Conservation (phyloP, 2,113 vertebrate species). For the Aramus guarauna region DNA sequence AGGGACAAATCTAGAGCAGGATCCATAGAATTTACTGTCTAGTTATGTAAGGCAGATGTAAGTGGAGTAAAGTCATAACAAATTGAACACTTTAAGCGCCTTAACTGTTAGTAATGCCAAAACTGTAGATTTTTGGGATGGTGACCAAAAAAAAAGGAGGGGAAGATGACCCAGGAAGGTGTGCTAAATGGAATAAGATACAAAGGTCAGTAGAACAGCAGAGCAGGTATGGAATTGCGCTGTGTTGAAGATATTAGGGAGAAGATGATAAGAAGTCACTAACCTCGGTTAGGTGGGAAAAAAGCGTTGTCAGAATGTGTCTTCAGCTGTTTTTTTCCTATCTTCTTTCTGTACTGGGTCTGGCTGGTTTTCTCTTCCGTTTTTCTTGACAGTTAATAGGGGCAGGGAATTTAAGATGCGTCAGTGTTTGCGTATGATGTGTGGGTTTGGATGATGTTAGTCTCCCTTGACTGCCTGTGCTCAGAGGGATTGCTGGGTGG, state of each 20-base stretch:
- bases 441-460: conserved; percentile 10
- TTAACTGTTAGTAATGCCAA: not conserved
- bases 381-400: not conserved
- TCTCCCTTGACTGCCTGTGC: not conserved
- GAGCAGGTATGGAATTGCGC: not conserved
- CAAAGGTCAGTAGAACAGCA: not conserved
- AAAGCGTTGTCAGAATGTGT: not conserved
- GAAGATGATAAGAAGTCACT: not conserved
- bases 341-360: not conserved
- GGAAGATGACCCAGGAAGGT: not conserved
- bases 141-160: not conserved
- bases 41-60: not conserved
- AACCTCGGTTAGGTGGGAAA: not conserved
- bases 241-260: not conserved
- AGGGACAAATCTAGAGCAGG: not conserved
- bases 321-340: not conserved
- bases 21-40: not conserved
- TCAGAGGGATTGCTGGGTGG: conserved; percentile 42
- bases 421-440: not conserved
- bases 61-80: not conserved
- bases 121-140: not conserved
- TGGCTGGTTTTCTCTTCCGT: not conserved
- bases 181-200: not conserved
- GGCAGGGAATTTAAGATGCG: not conserved
- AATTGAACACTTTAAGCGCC: not conserved